Base-by-base conservation (phyloP, 1,140 invertebrate genomes). In the Euschistus heros region DNA sequence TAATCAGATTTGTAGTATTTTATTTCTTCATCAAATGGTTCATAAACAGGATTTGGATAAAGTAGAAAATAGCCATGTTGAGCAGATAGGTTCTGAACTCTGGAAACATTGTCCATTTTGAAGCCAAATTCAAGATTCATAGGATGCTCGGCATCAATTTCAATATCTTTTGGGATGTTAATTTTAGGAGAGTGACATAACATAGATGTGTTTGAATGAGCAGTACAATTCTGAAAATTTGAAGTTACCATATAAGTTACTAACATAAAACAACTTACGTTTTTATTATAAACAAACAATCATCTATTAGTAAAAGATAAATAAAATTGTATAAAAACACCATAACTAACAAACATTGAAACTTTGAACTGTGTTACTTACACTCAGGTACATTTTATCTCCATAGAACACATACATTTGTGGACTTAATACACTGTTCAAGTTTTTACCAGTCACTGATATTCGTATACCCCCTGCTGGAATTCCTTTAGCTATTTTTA, bases 1-100 rank as follows among this genome's bases (percentile, higher is more conserved):
- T 97, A 97, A 74, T 97, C 94, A 69, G 89, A 92, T 75, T 95
- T 95, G 76, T 94, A 95, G 77, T 92, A 93, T 73, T 96, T 96
- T 2, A 94, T 83, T 71, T 91, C 87, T 71, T 95, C 92, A 66
- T 91, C 87, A 76, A 97, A 97, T 57, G 82, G 78, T 14, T 88
- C 83, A 74, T 96, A 96, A 60, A 88, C 79, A 0, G 94, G 95
- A 81, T 97, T 91, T 7, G 93, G 93, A 76, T 88, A 97, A 18
- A 97, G 80, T 8, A 88, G 78, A 73, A 97, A 96, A 46, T 82
- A 78, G 63, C 76, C 76, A 44, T 72, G 67, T 61, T 66, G 70
- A 37, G 63, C 77, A 10, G 88, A 87, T 8, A 96, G 76, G 78
- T 96, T 94, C 73, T 87, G 84, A 5, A 96, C 88, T 24, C 83